These are phyloP conservation scores for Quadroppia sp. DNA, from an alignment of 2,888 invertebrate genomes.

Conservation along the genomic window DNA sequence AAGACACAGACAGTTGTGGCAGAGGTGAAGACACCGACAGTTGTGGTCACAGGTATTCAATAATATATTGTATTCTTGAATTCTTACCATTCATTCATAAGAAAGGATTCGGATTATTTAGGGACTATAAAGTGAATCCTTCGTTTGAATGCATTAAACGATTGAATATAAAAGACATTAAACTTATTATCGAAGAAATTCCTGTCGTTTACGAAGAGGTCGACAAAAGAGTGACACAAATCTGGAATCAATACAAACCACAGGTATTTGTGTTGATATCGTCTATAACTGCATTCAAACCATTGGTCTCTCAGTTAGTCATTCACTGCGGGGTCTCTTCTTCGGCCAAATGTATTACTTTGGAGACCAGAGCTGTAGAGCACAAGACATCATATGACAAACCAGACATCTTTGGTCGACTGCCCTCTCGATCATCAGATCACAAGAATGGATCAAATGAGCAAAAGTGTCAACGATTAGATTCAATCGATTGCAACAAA, in stretches of 20 bases:
- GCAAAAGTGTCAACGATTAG: background rate
- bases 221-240: slow-evolving; percentile 2
- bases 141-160: slow-evolving; percentile 40
- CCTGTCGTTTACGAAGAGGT: slow-evolving; percentile 38
- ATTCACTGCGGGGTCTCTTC: slow-evolving; percentile 41
- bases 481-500: background rate
- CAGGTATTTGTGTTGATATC: background rate
- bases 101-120: slow-evolving; percentile 40
- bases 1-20: no score
- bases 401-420: slow-evolving; percentile 30
- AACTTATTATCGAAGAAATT: slow-evolving; percentile 28
- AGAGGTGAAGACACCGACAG: no score
- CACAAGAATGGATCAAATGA: background rate
- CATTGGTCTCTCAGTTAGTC: slow-evolving; percentile 40
- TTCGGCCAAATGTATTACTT: slow-evolving; percentile 31
- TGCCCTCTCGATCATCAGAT: background rate
- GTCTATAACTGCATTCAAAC: background rate
- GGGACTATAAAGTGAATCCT: slow-evolving; percentile 38
- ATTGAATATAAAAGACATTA: background rate
- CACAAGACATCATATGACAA: slow-evolving; percentile 5
- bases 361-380: slow-evolving; percentile 23
- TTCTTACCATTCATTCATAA: background rate
- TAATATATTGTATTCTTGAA: no score
- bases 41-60: background rate
- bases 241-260: slow-evolving; percentile 39